Conservation (phyloP, 2,797 vertebrate genomes). For the Chiroxiphia lanceolata region DNA sequence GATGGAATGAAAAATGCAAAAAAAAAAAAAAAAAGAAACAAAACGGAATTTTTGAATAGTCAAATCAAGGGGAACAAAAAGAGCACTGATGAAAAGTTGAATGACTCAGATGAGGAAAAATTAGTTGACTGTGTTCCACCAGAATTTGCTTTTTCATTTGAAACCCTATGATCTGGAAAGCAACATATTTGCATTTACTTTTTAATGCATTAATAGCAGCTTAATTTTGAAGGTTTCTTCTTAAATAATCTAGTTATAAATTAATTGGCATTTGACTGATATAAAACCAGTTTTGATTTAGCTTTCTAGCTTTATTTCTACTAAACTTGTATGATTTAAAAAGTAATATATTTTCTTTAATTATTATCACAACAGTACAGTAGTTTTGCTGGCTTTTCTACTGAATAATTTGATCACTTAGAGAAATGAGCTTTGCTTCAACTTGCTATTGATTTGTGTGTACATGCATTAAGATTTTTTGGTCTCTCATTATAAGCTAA, state of each 20-base stretch:
- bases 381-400: background rate
- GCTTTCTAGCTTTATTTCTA: background rate
- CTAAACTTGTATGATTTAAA: background rate
- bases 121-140: background rate
- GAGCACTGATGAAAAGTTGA: constrained; percentile 31
- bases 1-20: background rate
- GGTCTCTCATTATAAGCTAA: background rate
- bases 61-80: constrained; percentile 50
- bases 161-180: constrained; percentile 18
- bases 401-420: constrained; percentile 1
- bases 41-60: constrained; percentile 6
- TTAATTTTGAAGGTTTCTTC: constrained; percentile 16
- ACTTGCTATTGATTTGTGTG: background rate
- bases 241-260: constrained; percentile 27
- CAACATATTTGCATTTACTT: constrained; percentile 33
- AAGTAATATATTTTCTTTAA: constrained; percentile 5
- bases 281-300: constrained; percentile 4
- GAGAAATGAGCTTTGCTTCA: background rate
- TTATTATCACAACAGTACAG: background rate
- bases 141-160: constrained; percentile 8
- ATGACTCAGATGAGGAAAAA: constrained; percentile 16
- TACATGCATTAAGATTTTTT: background rate
- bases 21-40: rapidly evolving
- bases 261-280: background rate
- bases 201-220: constrained; percentile 30